A percentile compares a stretch with the other conserved stretches of the same genome.
Conservation (phyloP, 2,113 vertebrate genomes). For the Carlito syrichta region DNA sequence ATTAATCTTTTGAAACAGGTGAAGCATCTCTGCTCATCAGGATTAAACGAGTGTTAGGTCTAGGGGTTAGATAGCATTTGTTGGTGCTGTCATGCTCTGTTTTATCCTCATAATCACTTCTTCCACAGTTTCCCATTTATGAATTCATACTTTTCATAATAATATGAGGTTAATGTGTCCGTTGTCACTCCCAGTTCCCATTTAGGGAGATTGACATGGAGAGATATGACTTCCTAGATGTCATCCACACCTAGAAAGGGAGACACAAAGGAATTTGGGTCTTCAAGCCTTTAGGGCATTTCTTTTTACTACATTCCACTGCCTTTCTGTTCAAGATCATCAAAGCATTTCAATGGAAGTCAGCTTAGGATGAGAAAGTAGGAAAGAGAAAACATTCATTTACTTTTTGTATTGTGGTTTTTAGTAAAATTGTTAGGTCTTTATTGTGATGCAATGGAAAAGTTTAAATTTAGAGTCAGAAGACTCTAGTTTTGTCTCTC, state of each 20-base stretch:
- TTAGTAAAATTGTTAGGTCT: not conserved
- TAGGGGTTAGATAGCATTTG: not conserved
- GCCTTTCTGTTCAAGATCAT: not conserved
- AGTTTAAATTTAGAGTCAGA: not conserved
- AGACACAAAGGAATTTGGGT: not conserved
- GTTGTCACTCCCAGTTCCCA: not conserved
- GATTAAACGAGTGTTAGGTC: not conserved
- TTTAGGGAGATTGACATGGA: not conserved
- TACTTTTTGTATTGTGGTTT: not conserved
- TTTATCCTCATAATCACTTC: not conserved
- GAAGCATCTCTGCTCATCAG: not conserved
- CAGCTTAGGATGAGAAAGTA: not conserved
- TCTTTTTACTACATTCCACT: not conserved
- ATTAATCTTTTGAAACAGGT: not conserved
- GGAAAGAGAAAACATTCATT: not conserved
- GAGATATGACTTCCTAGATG: not conserved
- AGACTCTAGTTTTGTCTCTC: not conserved
- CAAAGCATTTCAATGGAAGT: not conserved
- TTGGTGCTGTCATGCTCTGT: not conserved
- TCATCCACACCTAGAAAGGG: not conserved
- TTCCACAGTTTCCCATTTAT: not conserved
- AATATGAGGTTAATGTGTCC: not conserved
- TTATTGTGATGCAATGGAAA: not conserved
- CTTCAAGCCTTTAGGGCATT: not conserved
- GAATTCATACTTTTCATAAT: not conserved